A percentile compares a stretch with the other conserved stretches of the same genome.
phyloP scores from a whole-genome alignment of 2,888 invertebrate genomes.

The Macrosiphum euphorbiae region DNA sequence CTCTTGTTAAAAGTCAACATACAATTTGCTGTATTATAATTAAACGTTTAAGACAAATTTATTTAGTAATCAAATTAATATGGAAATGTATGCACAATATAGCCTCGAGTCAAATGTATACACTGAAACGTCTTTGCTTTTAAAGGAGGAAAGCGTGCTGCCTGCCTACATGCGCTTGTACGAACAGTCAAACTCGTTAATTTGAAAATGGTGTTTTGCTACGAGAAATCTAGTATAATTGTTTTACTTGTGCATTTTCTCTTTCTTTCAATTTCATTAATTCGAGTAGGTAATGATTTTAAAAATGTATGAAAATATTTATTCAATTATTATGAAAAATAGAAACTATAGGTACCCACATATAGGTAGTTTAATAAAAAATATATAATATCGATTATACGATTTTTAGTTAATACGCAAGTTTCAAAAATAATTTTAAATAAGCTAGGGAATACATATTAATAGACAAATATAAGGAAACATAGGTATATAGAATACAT shows the following conservation, averaged over 20 bases:
- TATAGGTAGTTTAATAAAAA: neutral
- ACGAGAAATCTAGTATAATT: neutral
- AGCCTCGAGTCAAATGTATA: neutral
- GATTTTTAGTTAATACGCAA: neutral
- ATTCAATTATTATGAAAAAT: neutral
- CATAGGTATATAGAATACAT: too few relatives aligned
- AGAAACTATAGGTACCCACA: neutral
- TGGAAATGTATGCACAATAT: neutral
- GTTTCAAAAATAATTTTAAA: neutral
- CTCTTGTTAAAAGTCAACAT: neutral
- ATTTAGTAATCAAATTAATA: neutral
- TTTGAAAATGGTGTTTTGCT: slow-evolving; percentile 11
- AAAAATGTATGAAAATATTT: neutral
- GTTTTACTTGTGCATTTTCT: neutral
- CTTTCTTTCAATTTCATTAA: neutral
- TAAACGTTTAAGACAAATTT: neutral
- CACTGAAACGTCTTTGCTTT: neutral
- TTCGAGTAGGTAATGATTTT: neutral
- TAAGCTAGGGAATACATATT: neutral
- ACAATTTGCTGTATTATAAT: neutral
- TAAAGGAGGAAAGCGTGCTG: neutral
- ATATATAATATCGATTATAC: neutral
- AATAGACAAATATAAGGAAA: neutral
- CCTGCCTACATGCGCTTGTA: neutral
- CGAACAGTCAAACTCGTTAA: slow-evolving; percentile 25